Evolutionary conservation across 2,113 vertebrate genomes (phyloP).

Genomic region (Xenopus tropicalis): UCB_Xtro_10.0 CM004446.2:111666001-111666500

Average conservation of each 20-base stretch:
- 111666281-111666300: constrained; percentile 81
- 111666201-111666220: constrained; percentile 41
- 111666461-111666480: no score
- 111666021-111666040: no score
- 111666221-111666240: constrained; percentile 42
- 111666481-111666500: no score
- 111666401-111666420: no score
- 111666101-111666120: no score
- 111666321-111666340: constrained; percentile 70
- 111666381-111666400: not conserved
- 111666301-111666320: constrained; percentile 80
- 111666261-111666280: constrained; percentile 73
- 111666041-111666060: no score
- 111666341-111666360: constrained; percentile 67
- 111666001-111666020: no score
- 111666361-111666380: constrained; percentile 31
- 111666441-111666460: no score
- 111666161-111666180: not conserved
- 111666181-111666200: not conserved
- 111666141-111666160: not conserved
- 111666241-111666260: constrained; percentile 70
- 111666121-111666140: no score
- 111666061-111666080: no score
- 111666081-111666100: no score
- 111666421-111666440: no score